Base-by-base conservation (phyloP, 2,113 vertebrate species). In the Narcine bancroftii region DNA sequence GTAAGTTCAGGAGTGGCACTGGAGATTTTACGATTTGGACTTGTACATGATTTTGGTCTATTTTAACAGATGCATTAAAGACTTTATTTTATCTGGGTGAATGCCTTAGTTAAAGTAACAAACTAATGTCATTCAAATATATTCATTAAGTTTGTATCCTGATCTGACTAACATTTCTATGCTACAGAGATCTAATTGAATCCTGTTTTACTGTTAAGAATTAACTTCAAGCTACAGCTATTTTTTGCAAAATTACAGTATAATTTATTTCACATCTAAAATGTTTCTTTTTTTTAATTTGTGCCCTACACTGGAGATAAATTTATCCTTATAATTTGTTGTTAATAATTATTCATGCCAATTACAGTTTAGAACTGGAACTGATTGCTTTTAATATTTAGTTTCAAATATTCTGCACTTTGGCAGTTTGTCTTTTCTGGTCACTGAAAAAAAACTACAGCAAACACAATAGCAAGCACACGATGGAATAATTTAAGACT, bases 381-480 rank as follows among this genome's bases (percentile, higher is more conserved):
- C 19, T 87, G 33, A 87, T 60, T 6, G n/a, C 53, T 87, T 36
- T 87, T 56, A 56, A 63, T 9, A 87, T 26, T n/a, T 60, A 13
- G 0, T 63, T 9, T 60, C 53, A 21, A 63, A 63, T 63, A 29
- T 19, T 87, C n/a, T 36, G 19, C 81, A 39, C 15, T 13, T 60
- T n/a, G 15, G 33, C 33, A 56, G 60, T 60, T 60, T 85, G 81
- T 7, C 5, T 60, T 85, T 85, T 19, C 53, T 6, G 33, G 56
- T 19, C 33, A 39, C 81, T 33, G 33, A 19, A 60, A 63, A 63
- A 50, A 87, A 87, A 87, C n/a, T 87, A 53, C 81, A 87, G 53
- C 81, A 87, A 56, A 85, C 36, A 21, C 56, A 87, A 85, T 60
- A 60, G 81, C 81, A 87, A 87, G 56, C 53, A 56, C 53, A 87